Conservation (phyloP, 2,797 vertebrate species). For the Aplochiton taeniatus region DNA sequence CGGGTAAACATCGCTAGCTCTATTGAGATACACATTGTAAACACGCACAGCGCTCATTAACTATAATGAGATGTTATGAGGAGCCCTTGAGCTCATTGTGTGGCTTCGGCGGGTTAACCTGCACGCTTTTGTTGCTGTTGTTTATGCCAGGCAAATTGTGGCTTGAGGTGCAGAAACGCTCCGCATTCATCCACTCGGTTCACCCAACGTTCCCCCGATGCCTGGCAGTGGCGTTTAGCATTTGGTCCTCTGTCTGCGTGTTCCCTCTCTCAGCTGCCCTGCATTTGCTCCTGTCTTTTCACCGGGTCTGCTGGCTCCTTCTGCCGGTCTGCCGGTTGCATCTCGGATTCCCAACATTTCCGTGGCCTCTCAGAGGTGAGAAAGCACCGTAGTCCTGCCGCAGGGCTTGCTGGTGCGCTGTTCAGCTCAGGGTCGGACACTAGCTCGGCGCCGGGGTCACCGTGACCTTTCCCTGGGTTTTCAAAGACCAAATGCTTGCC, state of each 20-base stretch:
- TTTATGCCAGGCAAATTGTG: slow-evolving; percentile 73
- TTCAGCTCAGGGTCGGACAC: slow-evolving; percentile 68
- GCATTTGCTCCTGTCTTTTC: slow-evolving; percentile 41
- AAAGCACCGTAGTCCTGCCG: slow-evolving; percentile 75
- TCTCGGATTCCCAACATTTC: slow-evolving; percentile 76
- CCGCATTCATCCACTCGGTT: slow-evolving; percentile 58
- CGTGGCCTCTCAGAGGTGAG: slow-evolving; percentile 65
- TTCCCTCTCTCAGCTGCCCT: slow-evolving; percentile 38
- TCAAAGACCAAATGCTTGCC: slow-evolving; percentile 44
- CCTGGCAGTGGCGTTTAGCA: slow-evolving; percentile 39
- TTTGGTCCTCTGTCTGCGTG: slow-evolving; percentile 10
- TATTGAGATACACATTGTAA: slow-evolving; percentile 78
- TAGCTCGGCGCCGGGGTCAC: slow-evolving; percentile 61
- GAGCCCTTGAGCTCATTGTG: slow-evolving; percentile 77
- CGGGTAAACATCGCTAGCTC: slow-evolving; percentile 77
- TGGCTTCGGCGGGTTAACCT: slow-evolving; percentile 71
- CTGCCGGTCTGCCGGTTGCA: slow-evolving; percentile 53
- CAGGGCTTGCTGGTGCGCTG: slow-evolving; percentile 44
- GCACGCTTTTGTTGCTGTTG: slow-evolving; percentile 75
- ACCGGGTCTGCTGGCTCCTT: slow-evolving; percentile 40
- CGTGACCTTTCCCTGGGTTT: slow-evolving; percentile 71
- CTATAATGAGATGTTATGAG: slow-evolving; percentile 81
- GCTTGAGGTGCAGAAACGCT: slow-evolving; percentile 58
- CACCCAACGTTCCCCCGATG: slow-evolving; percentile 56
- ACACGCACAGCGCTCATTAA: slow-evolving; percentile 77